Base-by-base conservation (phyloP, 2,888 invertebrate species). In the Drosophila putrida region DNA sequence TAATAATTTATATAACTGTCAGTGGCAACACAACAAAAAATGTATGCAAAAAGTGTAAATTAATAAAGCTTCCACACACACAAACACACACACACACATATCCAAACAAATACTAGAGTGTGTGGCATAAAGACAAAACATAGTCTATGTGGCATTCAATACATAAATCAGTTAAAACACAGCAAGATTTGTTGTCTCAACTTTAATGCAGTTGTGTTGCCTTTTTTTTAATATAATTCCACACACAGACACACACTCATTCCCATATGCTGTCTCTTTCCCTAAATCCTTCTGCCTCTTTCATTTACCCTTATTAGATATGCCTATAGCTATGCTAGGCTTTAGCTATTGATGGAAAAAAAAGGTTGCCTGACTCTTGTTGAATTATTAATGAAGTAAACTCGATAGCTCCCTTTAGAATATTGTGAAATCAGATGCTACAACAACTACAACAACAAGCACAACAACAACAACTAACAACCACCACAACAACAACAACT, bases 1-100 rank as follows among this genome's bases (percentile, higher is more conserved):
- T 89, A 88, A 85, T 85, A 89, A 88, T 86, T 89, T 89, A 82
- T 82, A 77, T 72, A 88, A 82, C 85, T 82, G 89, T 84, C 89
- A 80, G 67, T 41, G 64, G 67, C 59, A 63, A 53, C 47, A 58
- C 11, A 20, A 27, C 35, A n/a, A 58, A 20, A 47, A 39, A 10
- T 33, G 13, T 35, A 8, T 39, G 43, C 11, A 58, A 83, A 78
- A 84, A 84, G 85, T 82, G 85, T 75, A 85, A 85, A 78, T 75
- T 88, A 85, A 88, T 85, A 78, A 69, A 79, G 61, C 68, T 46
- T 36, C 43, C 57, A 28, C 38, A 36, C n/a, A 46, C 35, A 53
- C 36, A 58, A 27, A 27, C 44, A 47, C 60, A 58, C 28, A 58
- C 28, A 36, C 53, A 27, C 28, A 39, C 20, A 31, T 6, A 59